Base-by-base conservation (phyloP, 1,140 invertebrate genomes). In the Olivierus martensii region DNA sequence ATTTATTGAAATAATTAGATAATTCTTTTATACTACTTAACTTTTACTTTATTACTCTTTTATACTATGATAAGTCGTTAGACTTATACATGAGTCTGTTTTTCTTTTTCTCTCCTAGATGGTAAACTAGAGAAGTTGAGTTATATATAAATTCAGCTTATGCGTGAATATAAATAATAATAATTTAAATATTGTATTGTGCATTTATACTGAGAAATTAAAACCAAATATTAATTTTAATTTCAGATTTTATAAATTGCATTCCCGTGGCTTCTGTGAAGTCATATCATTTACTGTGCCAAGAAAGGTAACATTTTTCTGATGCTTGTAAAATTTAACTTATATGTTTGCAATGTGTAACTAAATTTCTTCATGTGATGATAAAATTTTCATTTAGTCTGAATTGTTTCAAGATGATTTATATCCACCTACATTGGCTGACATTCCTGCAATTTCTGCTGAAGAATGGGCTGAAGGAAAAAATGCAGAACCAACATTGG, bases 361-460 rank as follows among this genome's bases (percentile, higher is more conserved):
- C 2, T 36, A 42, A 41, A 19, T 19, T 36, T 2, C 11, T 6
- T 3, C 46, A 18, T 21, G 45, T 43, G 38, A 47, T 55, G 52
- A 46, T 52, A 64, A 61, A 51, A 56, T 57, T 59, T 68, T 70
- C n/a, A n/a, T n/a, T 41, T 64, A 84, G 82, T 97, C 93, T 53
- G 94, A 96, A 70, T 75, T 97, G 52, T 98, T 97, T 76, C 94
- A 99, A 80, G 91, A 95, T 73, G 94, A 99, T 73, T 75, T 99
- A 46, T 99, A 97, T 73, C 94, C 95, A 0, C 92, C 98, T 70
- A 97, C 94, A 15, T 69, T 87, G 0, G 84, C 86, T 18, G 90
- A 95, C 63, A 79, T 80, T 39, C 81, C 92, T 36, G 83, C 88
- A 7, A 73, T 91, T 41, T 83, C 87, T 1, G 91, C 91, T 3